Conservation (phyloP, 30 jellyfish, hydroid and myxozoan species). For the Clytia hemisphaerica region DNA sequence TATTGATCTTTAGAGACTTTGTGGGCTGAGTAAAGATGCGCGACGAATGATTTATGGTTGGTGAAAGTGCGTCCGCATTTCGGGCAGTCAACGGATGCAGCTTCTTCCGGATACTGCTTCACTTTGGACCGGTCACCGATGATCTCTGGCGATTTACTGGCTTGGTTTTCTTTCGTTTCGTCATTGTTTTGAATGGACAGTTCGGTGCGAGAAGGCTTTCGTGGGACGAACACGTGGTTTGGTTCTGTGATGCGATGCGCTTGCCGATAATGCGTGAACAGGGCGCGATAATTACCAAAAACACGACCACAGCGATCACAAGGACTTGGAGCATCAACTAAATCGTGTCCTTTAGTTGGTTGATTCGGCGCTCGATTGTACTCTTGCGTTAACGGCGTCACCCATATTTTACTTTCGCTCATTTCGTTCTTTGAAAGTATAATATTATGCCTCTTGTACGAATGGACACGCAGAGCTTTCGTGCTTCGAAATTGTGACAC, state of each 20-base stretch:
- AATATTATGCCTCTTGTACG: background rate
- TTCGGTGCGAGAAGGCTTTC: constrained; percentile 57
- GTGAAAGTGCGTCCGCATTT: constrained; percentile 68
- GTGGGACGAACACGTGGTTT: constrained; percentile 2
- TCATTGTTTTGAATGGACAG: constrained; percentile 34
- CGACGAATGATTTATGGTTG: constrained; percentile 50
- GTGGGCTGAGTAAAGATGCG: constrained; percentile 69
- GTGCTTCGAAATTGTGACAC: background rate
- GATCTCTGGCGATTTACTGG: too few relatives aligned
- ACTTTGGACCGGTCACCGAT: constrained; percentile 49
- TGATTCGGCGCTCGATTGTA: background rate
- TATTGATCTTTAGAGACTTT: constrained; percentile 27
- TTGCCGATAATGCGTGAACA: constrained; percentile 18
- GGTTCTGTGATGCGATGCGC: constrained; percentile 19
- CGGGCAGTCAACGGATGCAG: constrained; percentile 49
- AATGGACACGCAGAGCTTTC: constrained; percentile 11
- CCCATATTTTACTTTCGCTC: background rate
- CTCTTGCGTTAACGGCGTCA: background rate
- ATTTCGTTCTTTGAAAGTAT: constrained; percentile 3
- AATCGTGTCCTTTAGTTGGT: constrained; percentile 5
- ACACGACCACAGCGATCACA: constrained; percentile 28
- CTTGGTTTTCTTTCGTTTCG: constrained; percentile 24
- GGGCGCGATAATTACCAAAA: constrained; percentile 15
- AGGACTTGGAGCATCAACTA: constrained; percentile 8
- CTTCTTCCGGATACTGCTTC: constrained; percentile 25